Evolutionary conservation across 37 sponge, comb jelly and placozoan species (phyloP).

Genomic region (Haliclona indistincta): DNA sequence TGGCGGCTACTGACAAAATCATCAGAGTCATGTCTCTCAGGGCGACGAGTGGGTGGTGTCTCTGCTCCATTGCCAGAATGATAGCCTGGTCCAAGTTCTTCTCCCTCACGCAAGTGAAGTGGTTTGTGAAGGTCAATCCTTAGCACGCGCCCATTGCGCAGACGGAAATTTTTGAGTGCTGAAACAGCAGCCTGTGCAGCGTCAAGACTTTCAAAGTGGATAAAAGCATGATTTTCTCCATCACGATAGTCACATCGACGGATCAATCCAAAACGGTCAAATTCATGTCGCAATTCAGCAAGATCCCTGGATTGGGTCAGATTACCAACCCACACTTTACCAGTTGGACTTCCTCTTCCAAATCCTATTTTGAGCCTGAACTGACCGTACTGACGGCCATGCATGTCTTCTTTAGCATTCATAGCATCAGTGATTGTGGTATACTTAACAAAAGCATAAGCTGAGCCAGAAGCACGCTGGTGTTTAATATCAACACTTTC

Average conservation of each 20-base stretch:
- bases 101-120: not conserved
- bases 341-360: constrained; percentile 76
- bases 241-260: constrained; percentile 73
- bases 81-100: not conserved
- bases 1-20: constrained; percentile 11
- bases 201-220: constrained; percentile 75
- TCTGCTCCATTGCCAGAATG: too few relatives aligned
- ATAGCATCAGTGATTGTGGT: constrained; percentile 85
- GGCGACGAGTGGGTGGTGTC: not conserved
- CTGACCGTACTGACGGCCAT: constrained; percentile 77
- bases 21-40: constrained; percentile 13
- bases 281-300: constrained; percentile 77
- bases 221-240: constrained; percentile 72
- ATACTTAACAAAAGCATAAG: constrained; percentile 94
- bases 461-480: constrained; percentile 32
- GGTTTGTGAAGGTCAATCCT: constrained; percentile 60
- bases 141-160: constrained; percentile 36
- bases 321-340: constrained; percentile 85
- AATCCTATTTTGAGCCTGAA: constrained; percentile 83
- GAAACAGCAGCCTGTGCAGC: constrained; percentile 67
- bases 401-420: constrained; percentile 91
- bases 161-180: constrained; percentile 36
- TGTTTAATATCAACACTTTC: constrained; percentile 90
- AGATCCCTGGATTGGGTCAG: constrained; percentile 42
- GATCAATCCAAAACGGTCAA: constrained; percentile 91